These are phyloP conservation scores for Thereva nobilitata DNA, from an alignment of 2,888 invertebrate genomes.

Conservation along the genomic window DNA sequence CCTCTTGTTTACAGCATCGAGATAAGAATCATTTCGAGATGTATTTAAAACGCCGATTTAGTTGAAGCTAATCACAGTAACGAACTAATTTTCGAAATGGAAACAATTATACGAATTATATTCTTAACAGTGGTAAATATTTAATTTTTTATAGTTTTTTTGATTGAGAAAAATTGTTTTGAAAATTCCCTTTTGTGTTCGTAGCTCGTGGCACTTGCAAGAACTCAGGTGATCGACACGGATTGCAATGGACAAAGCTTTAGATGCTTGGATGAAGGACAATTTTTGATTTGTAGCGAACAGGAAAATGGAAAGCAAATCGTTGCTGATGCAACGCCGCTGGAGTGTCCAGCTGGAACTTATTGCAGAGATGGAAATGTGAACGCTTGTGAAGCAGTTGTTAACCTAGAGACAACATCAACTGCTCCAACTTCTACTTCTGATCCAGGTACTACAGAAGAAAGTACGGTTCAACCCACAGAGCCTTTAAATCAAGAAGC, in stretches of 20 bases:
- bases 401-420: constrained; percentile 44
- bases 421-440: constrained; percentile 39
- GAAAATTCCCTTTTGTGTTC: constrained; percentile 6
- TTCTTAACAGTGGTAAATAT: constrained; percentile 36
- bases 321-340: constrained; percentile 58
- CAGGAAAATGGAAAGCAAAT: constrained; percentile 58
- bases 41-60: constrained; percentile 20
- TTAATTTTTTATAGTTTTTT: constrained; percentile 9
- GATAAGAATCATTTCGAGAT: constrained; percentile 9
- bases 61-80: constrained; percentile 36
- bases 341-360: constrained; percentile 58
- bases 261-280: constrained; percentile 59
- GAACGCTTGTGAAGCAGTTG: constrained; percentile 59
- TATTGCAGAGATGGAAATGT: constrained; percentile 54
- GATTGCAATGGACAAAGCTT: constrained; percentile 60
- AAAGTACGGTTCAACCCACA: constrained; percentile 1
- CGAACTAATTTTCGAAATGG: constrained; percentile 43
- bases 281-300: constrained; percentile 62
- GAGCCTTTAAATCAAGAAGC: background rate
- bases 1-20: constrained; percentile 10
- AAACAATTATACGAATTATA: constrained; percentile 32
- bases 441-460: constrained; percentile 31
- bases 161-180: constrained; percentile 4
- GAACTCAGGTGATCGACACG: constrained; percentile 16
- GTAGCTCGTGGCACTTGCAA: constrained; percentile 22